A percentile compares a stretch with the other conserved stretches of the same genome.
Conservation (phyloP, 2,113 vertebrate species). For the Phaethornis superciliosus region DNA sequence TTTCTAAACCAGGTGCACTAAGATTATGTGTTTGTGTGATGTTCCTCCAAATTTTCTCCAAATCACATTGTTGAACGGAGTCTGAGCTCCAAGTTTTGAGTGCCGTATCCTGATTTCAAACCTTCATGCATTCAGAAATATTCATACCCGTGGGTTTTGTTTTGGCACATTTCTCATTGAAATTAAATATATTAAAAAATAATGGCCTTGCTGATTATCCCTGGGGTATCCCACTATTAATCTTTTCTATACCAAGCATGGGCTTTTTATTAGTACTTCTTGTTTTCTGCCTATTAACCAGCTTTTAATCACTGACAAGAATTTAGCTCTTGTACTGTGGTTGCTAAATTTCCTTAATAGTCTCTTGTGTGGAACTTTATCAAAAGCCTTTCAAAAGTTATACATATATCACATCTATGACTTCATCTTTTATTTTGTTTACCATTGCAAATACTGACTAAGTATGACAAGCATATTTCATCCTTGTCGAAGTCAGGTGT, state of each 20-base stretch:
- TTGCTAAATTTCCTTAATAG: slow-evolving; percentile 51
- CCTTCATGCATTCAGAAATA: neutral
- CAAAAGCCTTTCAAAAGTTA: slow-evolving; percentile 40
- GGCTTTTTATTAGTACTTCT: neutral
- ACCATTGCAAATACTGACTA: neutral
- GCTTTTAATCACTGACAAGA: slow-evolving; percentile 47
- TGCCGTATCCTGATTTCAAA: neutral
- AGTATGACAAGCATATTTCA: neutral
- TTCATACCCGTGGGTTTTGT: neutral
- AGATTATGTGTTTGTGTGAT: neutral
- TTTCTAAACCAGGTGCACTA: neutral
- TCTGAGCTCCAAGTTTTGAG: neutral
- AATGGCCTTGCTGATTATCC: slow-evolving; percentile 14
- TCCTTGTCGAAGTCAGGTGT: neutral
- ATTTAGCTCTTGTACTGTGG: slow-evolving; percentile 32
- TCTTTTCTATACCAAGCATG: neutral
- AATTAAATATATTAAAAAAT: slow-evolving; percentile 31
- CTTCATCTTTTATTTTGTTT: neutral
- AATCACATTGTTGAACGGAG: neutral
- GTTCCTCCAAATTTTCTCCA: neutral
- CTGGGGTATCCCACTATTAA: slow-evolving; percentile 9
- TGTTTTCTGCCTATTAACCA: slow-evolving; percentile 16
- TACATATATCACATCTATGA: neutral
- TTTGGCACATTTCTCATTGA: neutral
- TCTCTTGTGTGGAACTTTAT: slow-evolving; percentile 36